Evolutionary conservation across 2,113 vertebrate genomes (phyloP).

Genomic region (Copsychus sechellarum): DNA sequence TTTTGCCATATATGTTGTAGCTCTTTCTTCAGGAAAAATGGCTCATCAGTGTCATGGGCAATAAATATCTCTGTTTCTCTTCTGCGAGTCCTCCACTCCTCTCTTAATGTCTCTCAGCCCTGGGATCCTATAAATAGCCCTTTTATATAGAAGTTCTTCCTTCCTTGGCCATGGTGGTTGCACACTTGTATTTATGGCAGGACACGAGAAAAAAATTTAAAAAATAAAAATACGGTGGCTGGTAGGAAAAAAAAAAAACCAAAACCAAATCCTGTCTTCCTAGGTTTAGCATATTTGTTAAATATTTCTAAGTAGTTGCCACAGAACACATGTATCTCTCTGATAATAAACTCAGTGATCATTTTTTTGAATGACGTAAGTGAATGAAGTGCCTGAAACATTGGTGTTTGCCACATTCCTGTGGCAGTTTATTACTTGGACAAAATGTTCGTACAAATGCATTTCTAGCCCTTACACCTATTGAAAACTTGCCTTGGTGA

Average conservation of each 20-base stretch:
- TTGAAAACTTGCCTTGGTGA: not conserved
- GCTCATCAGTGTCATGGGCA: not conserved
- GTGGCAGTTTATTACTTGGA: not conserved
- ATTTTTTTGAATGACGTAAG: not conserved
- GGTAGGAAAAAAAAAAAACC: not conserved
- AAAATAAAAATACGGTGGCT: not conserved
- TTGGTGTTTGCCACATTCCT: not conserved
- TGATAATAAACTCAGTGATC: not conserved
- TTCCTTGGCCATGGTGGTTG: not conserved
- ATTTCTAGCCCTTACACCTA: not conserved
- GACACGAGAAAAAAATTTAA: not conserved
- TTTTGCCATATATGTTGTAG: not conserved
- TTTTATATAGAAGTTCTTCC: not conserved
- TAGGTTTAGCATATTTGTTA: not conserved
- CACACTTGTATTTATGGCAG: not conserved
- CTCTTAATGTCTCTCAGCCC: not conserved
- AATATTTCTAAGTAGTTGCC: not conserved
- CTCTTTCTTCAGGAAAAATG: not conserved
- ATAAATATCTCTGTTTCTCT: not conserved
- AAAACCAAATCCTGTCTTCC: not conserved
- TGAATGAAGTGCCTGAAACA: not conserved
- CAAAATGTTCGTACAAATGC: not conserved
- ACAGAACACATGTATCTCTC: not conserved
- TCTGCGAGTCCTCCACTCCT: not conserved
- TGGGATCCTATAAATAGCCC: not conserved